Conservation (phyloP, 1,140 invertebrate species). For the Anagrus nilaparvatae region DNA sequence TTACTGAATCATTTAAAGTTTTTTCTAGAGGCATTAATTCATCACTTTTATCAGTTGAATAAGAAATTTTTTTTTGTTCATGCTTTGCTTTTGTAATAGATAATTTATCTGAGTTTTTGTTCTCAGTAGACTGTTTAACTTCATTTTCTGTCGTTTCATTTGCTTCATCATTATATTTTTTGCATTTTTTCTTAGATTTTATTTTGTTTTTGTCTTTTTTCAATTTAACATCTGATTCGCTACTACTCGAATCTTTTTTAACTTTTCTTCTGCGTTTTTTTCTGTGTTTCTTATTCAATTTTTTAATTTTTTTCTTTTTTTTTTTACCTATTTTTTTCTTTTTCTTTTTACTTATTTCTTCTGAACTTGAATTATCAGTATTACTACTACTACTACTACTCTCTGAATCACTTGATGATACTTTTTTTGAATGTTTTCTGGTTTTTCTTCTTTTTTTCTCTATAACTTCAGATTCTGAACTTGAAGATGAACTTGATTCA, state of each 20-base stretch:
- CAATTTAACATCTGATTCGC: constrained; percentile 24
- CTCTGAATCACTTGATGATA: constrained; percentile 25
- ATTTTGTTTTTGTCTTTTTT: constrained; percentile 17
- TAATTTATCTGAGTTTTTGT: too few relatives aligned
- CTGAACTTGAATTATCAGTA: constrained; percentile 20
- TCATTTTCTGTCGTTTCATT: constrained; percentile 18
- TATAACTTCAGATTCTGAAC: constrained; percentile 28
- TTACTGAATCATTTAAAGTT: too few relatives aligned
- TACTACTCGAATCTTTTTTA: constrained; percentile 29
- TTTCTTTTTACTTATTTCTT: constrained; percentile 22
- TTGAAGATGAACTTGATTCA: constrained; percentile 27
- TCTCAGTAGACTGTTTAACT: too few relatives aligned
- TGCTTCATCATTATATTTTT: too few relatives aligned
- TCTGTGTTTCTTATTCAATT: constrained; percentile 16
- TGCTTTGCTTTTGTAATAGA: too few relatives aligned
- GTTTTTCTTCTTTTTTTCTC: constrained; percentile 20
- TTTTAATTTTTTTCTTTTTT: constrained; percentile 24
- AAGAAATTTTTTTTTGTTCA: too few relatives aligned
- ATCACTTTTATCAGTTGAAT: too few relatives aligned
- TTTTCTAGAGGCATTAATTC: too few relatives aligned
- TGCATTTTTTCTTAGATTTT: constrained; percentile 16
- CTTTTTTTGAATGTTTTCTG: constrained; percentile 18
- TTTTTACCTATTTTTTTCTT: constrained; percentile 23
- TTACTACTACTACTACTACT: constrained; percentile 27
- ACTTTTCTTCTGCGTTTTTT: constrained; percentile 14